Base-by-base conservation (phyloP, 2,888 invertebrate species). In the Monoplex corrugatus region DNA sequence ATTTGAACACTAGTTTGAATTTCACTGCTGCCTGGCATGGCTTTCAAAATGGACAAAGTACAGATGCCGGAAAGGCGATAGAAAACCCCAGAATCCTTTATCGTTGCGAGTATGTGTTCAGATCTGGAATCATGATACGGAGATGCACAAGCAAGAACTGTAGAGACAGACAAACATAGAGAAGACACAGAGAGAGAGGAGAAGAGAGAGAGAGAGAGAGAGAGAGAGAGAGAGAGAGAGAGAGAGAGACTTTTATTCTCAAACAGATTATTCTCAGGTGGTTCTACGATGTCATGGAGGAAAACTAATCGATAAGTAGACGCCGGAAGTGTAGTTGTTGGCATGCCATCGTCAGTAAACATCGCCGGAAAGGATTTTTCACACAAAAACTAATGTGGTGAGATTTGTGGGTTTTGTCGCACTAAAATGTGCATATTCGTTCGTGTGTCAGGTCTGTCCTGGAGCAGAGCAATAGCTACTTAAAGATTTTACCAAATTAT, bases 271-370 rank as follows among this genome's bases (percentile, higher is more conserved):
- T 83, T 83, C 82, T n/a, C 32, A 83, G 45, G 45, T 13, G 82
- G 82, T 83, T 45, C 40, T 23, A 45, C 32, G 45, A 40, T 32
- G n/a, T 13, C 13, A 44, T 13, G 2, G 8, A 38, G 10, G 13
- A 38, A 83, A 83, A 32, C 32, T 38, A 10, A 2, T 83, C 45
- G 13, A 38, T 45, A 83, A 32, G 19, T 38, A 10, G 2, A 45
- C 45, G 45, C 50, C 84, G 84, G 84, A 84, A 84, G 32, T 84
- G 84, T 84, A n/a, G 57, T 57, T 38, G 84, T 84, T 84, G 84
- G 84, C 84, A 84, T 84, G 84, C 84, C 84, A 84, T 84, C 84
- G 57, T 23, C 45, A n/a, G 57, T 84, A 84, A 84, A 84, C 84
- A 84, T 57, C 35, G n/a, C 6, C 38, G 35, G 84, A 57, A 8